Evolutionary conservation across 2,113 vertebrate genomes (phyloP), one percentile per base, ranked within the genome.

Genomic region (Lynx canadensis): DNA sequence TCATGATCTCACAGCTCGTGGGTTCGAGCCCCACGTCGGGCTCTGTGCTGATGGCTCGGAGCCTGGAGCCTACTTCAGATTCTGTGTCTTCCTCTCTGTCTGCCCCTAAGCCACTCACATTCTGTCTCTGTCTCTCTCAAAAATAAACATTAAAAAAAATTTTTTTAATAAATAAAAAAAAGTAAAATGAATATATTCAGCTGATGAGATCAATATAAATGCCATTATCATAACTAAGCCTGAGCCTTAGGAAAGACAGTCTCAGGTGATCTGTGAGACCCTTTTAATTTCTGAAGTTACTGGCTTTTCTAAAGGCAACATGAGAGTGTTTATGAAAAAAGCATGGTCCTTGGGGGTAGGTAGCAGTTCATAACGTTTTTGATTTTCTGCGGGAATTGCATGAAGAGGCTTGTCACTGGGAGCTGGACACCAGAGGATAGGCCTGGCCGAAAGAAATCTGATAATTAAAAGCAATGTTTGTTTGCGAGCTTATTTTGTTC

Each of bases 301-400:
- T 41, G 81, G 41, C 36, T 45, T 95, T 65, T 73, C 82, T 87
- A 82, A 95, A 97, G 65, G 23, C 57, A 96, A 84, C 25, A 41
- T 7, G 38, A 89, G 16, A 73, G 25, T 52, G 29, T 89, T 85
- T 84, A 14, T 74, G 23, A 90, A 93, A 90, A 93, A 93, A 45
- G 8, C 21, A 48, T 27, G 15, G 25, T 76, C 73, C 13, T 76
- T 94, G 45, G 36, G 60, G 29, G 45, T 80, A 85, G 31, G 41
- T 73, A 92, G 48, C 66, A 68, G 65, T 78, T 96, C 52, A 83
- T 79, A 82, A 41, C 18, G 23, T 83, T 91, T 85, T 69, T 85
- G 52, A 68, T 89, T 87, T 79, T 91, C 89, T 74, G n/a, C 45
- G 48, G 18, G 27, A 87, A 57, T 92, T 87, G 94, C 81, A 95